phyloP scores from a whole-genome alignment of 1,140 invertebrate species.

The Trinorchestia longiramus region DNA sequence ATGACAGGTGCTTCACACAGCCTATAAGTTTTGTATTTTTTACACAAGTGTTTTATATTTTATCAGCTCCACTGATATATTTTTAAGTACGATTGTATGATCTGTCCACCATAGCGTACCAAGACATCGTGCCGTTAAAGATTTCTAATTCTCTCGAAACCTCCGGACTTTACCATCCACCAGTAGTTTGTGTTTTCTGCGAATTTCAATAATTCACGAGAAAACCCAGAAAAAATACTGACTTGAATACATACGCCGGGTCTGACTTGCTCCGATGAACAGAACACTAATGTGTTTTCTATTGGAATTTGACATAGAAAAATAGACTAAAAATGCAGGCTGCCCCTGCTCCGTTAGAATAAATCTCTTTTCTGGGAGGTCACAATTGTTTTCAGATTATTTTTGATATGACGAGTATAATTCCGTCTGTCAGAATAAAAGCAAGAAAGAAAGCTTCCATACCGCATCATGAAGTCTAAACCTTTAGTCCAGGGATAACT shows the following conservation, averaged over 20 bases:
- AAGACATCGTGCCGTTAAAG: not conserved
- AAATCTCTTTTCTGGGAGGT: not conserved
- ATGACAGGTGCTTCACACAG: not conserved
- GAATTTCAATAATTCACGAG: not conserved
- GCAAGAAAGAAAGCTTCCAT: not conserved
- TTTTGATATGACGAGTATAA: not conserved
- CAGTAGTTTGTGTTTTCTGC: not conserved
- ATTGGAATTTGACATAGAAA: too few relatives aligned
- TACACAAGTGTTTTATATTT: not conserved
- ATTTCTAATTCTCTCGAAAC: not conserved
- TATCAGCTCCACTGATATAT: not conserved
- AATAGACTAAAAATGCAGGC: too few relatives aligned
- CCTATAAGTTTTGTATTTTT: not conserved
- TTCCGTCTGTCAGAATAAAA: not conserved
- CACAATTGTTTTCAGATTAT: not conserved
- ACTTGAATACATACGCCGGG: too few relatives aligned
- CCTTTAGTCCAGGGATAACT: not conserved
- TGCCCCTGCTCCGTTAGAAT: too few relatives aligned
- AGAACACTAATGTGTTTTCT: too few relatives aligned
- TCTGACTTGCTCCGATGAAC: too few relatives aligned
- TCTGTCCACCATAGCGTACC: not conserved
- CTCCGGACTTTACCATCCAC: not conserved
- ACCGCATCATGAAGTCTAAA: not conserved
- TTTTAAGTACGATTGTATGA: not conserved
- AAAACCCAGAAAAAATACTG: not conserved